These are phyloP conservation scores for Microcebus jonahi DNA, from an alignment of 2,113 vertebrate species.

Conservation along the genomic window DNA sequence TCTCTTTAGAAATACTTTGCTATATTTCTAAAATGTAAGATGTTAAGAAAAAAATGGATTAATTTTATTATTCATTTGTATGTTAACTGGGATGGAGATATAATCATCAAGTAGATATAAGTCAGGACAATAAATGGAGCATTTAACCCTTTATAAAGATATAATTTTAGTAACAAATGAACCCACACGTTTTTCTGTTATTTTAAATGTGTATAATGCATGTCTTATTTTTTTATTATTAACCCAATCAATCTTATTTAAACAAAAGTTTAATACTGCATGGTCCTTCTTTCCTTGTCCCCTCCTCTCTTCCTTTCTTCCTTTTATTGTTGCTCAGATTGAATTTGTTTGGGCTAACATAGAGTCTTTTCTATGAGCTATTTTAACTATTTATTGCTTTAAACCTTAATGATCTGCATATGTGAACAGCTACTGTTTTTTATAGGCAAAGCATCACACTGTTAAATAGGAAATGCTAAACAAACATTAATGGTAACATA, in stretches of 20 bases:
- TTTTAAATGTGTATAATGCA: constrained; percentile 81
- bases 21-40: constrained; percentile 32
- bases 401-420: neutral
- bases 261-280: constrained; percentile 15
- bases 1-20: neutral
- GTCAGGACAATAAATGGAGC: constrained; percentile 72
- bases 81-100: constrained; percentile 64
- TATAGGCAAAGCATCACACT: constrained; percentile 65
- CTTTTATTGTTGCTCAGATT: neutral
- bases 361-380: neutral
- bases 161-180: constrained; percentile 80
- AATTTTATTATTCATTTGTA: constrained; percentile 62
- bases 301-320: neutral
- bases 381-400: neutral
- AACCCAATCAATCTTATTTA: constrained; percentile 84
- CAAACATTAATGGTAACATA: neutral
- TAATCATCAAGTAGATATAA: constrained; percentile 70
- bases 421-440: neutral
- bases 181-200: constrained; percentile 77
- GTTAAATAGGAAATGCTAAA: neutral
- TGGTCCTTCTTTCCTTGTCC: neutral
- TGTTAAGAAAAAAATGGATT: constrained; percentile 65
- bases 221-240: constrained; percentile 85
- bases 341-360: neutral
- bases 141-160: constrained; percentile 75